Evolutionary conservation across 64 coral and sea anemone species (phyloP).

Genomic region (Montipora efflorescens): DNA sequence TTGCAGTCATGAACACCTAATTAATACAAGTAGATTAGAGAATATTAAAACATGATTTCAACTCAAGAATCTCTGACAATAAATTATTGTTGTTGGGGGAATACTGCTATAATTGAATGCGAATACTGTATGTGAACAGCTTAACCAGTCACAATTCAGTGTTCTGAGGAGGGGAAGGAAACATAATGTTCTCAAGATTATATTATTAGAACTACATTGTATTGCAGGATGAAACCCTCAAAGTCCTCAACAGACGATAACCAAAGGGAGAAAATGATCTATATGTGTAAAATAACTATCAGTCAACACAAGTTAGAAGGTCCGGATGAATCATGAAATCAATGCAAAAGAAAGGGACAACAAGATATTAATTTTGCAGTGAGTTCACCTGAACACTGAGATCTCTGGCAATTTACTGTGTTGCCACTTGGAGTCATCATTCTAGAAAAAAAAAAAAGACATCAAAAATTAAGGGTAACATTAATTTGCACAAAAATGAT

Average conservation of each 20-base stretch:
- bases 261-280: conserved; percentile 56
- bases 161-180: too few species aligned
- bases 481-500: too few species aligned
- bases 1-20: conserved; percentile 87
- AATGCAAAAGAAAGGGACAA: background rate
- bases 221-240: conserved; percentile 68
- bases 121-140: too few species aligned
- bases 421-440: background rate
- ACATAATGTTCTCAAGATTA: background rate
- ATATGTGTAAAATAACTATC: background rate
- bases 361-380: background rate
- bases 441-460: background rate
- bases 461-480: too few species aligned
- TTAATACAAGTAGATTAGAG: background rate
- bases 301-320: too few species aligned
- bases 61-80: background rate
- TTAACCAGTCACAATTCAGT: too few species aligned
- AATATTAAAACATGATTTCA: background rate
- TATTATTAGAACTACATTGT: conserved; percentile 46
- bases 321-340: too few species aligned
- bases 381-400: conserved; percentile 31
- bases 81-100: too few species aligned
- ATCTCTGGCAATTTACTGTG: background rate
- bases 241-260: conserved; percentile 82
- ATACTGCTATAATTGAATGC: too few species aligned